These are phyloP conservation scores for Gandaritis pyraliata DNA, from an alignment of 2,888 invertebrate genomes.

Conservation along the genomic window DNA sequence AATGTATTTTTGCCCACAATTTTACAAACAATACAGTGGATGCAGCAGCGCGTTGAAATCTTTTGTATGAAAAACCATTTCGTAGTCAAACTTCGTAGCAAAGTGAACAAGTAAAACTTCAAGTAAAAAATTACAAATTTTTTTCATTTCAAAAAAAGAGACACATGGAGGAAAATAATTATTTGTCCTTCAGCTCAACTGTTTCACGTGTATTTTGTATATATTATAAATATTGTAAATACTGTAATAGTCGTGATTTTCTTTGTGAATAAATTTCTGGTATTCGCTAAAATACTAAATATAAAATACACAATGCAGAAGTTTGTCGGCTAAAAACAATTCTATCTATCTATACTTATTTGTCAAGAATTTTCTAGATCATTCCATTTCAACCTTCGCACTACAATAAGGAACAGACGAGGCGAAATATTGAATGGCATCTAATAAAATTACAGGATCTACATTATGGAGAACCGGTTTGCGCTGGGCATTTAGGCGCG, in stretches of 20 bases:
- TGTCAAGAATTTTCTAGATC: not conserved
- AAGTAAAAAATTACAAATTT: too few relatives aligned
- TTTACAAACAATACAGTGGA: not conserved
- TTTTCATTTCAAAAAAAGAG: too few relatives aligned
- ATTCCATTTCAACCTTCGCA: slow-evolving; percentile 23
- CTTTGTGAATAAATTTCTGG: too few relatives aligned
- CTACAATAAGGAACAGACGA: slow-evolving; percentile 26
- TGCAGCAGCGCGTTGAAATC: slow-evolving; percentile 23
- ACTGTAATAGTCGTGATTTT: too few relatives aligned
- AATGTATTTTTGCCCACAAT: not conserved
- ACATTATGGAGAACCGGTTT: slow-evolving; percentile 21
- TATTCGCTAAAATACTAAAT: too few relatives aligned
- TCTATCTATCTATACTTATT: too few relatives aligned
- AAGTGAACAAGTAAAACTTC: not conserved
- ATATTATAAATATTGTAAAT: too few relatives aligned
- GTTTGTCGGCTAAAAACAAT: too few relatives aligned
- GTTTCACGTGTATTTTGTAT: too few relatives aligned
- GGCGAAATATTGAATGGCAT: slow-evolving; percentile 24
- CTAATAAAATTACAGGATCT: slow-evolving; percentile 31
- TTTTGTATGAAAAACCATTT: slow-evolving; percentile 20
- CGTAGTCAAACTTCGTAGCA: not conserved
- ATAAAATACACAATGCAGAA: too few relatives aligned
- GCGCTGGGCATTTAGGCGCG: slow-evolving; percentile 25
- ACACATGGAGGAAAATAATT: too few relatives aligned
- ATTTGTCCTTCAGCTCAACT: too few relatives aligned